Conservation (phyloP, 2,113 vertebrate genomes). For the Corydoras maculifer region DNA sequence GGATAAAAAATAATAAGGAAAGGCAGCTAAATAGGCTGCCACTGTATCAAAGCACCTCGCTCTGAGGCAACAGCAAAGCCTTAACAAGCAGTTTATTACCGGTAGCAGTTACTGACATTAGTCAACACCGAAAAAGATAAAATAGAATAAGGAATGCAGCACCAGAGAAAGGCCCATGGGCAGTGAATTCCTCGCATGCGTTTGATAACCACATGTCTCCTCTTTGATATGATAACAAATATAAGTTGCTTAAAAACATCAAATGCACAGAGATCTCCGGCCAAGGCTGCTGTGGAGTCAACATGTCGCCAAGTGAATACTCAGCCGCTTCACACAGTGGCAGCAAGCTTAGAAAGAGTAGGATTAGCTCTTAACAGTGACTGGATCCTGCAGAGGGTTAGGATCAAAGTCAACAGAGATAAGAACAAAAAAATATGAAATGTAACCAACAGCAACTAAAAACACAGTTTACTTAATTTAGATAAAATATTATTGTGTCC, state of each 20-base stretch:
- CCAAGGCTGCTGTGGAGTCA: slow-evolving; percentile 52
- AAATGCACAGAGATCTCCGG: slow-evolving; percentile 74
- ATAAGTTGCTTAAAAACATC: slow-evolving; percentile 98
- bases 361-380: neutral
- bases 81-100: slow-evolving; percentile 99
- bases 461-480: neutral
- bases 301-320: neutral
- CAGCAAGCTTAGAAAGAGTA: neutral
- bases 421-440: neutral
- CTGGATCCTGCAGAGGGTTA: neutral
- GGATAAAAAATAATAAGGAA: slow-evolving; percentile 89
- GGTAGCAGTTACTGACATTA: slow-evolving; percentile 99
- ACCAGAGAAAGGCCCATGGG: slow-evolving; percentile 76
- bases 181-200: slow-evolving; percentile 77
- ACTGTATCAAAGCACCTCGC: slow-evolving; percentile 93
- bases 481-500: neutral
- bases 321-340: neutral
- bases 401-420: neutral
- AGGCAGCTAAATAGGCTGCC: slow-evolving; percentile 92
- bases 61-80: slow-evolving; percentile 89
- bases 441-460: neutral
- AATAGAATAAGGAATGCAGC: slow-evolving; percentile 95
- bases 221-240: slow-evolving; percentile 99
- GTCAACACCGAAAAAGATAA: slow-evolving; percentile 96
- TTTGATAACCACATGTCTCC: slow-evolving; percentile 88